A percentile compares a stretch with the other conserved stretches of the same genome.
phyloP scores from a whole-genome alignment of 2,797 vertebrate genomes.

The Acanthopagrus latus region DNA sequence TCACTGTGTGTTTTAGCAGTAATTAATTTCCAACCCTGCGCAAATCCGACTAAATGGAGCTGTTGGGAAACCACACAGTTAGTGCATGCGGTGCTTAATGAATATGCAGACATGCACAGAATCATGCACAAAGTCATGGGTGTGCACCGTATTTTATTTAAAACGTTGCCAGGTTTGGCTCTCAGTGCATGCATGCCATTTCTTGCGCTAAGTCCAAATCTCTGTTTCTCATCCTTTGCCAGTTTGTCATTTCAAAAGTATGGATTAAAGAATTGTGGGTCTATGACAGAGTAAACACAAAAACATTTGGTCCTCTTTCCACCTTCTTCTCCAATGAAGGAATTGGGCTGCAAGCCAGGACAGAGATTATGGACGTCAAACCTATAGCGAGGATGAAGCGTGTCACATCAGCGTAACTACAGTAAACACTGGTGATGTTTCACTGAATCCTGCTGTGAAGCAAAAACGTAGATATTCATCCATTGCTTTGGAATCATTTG shows the following conservation, averaged over 20 bases:
- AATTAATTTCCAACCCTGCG: slow-evolving; percentile 69
- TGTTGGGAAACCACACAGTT: slow-evolving; percentile 35
- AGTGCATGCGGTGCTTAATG: neutral
- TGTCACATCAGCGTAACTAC: slow-evolving; percentile 26
- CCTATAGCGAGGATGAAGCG: slow-evolving; percentile 23
- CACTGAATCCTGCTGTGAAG: neutral
- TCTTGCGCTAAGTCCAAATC: slow-evolving; percentile 47
- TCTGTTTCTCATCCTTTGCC: slow-evolving; percentile 44
- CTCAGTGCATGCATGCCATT: neutral
- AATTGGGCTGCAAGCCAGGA: slow-evolving; percentile 34
- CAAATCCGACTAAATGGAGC: slow-evolving; percentile 52
- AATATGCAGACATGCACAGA: neutral
- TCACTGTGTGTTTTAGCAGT: slow-evolving; percentile 75
- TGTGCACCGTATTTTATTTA: slow-evolving; percentile 5
- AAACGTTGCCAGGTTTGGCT: slow-evolving; percentile 3
- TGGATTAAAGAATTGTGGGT: slow-evolving; percentile 55
- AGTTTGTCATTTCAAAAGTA: slow-evolving; percentile 60
- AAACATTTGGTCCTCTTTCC: slow-evolving; percentile 42
- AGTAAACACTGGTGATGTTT: slow-evolving; percentile 4
- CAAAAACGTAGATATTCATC: neutral
- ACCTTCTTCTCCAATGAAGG: slow-evolving; percentile 25
- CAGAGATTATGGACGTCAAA: slow-evolving; percentile 58
- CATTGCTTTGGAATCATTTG: neutral
- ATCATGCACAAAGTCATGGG: neutral
- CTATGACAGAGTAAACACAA: slow-evolving; percentile 41